phyloP scores from a whole-genome alignment of 2,113 vertebrate species.

The Oryzias celebensis region DNA sequence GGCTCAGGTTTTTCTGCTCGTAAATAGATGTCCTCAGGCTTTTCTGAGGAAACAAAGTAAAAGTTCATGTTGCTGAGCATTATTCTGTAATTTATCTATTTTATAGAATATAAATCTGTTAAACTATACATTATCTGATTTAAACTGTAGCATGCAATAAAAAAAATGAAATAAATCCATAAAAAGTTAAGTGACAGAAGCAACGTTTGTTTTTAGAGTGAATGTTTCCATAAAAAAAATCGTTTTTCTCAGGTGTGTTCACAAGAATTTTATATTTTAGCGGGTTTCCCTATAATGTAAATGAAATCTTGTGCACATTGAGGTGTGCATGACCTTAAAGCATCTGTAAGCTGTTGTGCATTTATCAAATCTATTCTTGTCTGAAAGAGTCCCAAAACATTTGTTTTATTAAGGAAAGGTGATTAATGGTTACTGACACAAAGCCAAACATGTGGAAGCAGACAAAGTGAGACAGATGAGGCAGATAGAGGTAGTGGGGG shows the following conservation, averaged over 20 bases:
- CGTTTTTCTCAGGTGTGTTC: background rate
- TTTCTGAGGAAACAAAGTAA: no score
- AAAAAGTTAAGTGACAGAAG: no score
- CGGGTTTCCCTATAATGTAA: background rate
- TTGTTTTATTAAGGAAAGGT: conserved; percentile 41
- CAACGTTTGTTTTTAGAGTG: no score
- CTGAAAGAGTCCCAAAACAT: conserved; percentile 47
- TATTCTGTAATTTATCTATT: no score
- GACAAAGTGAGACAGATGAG: conserved; percentile 66
- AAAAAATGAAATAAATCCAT: no score
- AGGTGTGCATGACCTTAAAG: background rate
- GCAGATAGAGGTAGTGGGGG: conserved; percentile 54
- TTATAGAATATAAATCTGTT: no score
- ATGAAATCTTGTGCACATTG: background rate
- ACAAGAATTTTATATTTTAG: background rate
- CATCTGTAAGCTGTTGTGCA: background rate
- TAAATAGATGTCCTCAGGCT: background rate
- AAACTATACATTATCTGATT: no score
- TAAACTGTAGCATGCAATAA: no score
- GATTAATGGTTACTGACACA: conserved; percentile 67
- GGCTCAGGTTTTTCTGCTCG: background rate
- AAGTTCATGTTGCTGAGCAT: no score
- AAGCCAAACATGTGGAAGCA: conserved; percentile 60
- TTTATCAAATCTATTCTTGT: conserved; percentile 28
- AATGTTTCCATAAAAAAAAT: no score